Percentiles rank a stretch among this genome's conserved stretches.
Evolutionary conservation across 2,888 invertebrate species (phyloP).

Genomic region (Nemurella pictetii): DNA sequence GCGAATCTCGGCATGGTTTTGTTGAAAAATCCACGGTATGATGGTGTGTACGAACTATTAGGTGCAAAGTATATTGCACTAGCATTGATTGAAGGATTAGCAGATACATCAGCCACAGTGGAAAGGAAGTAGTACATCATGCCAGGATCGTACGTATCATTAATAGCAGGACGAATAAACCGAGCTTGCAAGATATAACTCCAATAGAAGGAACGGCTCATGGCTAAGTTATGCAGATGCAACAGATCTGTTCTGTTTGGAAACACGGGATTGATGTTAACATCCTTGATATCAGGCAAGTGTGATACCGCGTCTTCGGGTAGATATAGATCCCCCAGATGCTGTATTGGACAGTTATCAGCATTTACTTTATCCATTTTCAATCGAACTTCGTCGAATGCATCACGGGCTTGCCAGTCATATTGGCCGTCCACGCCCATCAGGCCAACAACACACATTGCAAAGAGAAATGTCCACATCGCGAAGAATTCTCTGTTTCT

Average conservation of each 20-base stretch:
- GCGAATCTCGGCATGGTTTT: slow-evolving; percentile 93
- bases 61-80: slow-evolving; percentile 93
- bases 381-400: slow-evolving; percentile 85
- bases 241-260: slow-evolving; percentile 91
- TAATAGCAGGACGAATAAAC: slow-evolving; percentile 86
- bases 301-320: slow-evolving; percentile 87
- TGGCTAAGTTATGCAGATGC: slow-evolving; percentile 95
- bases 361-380: slow-evolving; percentile 80
- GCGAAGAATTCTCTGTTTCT: background rate
- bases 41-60: slow-evolving; percentile 91
- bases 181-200: slow-evolving; percentile 90
- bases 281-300: slow-evolving; percentile 88
- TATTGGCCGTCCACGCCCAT: slow-evolving; percentile 80
- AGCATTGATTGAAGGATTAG: slow-evolving; percentile 89
- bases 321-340: slow-evolving; percentile 79
- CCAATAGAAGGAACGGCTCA: slow-evolving; percentile 94
- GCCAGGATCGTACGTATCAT: slow-evolving; percentile 93
- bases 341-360: slow-evolving; percentile 89
- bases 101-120: slow-evolving; percentile 91
- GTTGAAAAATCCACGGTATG: slow-evolving; percentile 94
- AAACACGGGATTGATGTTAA: slow-evolving; percentile 91
- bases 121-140: slow-evolving; percentile 98
- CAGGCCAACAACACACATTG: slow-evolving; percentile 9
- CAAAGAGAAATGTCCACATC: background rate
- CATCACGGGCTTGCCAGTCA: slow-evolving; percentile 89